These are phyloP conservation scores for Carcinoscorpius rotundicauda DNA, from an alignment of 1,140 invertebrate genomes.

Conservation along the genomic window DNA sequence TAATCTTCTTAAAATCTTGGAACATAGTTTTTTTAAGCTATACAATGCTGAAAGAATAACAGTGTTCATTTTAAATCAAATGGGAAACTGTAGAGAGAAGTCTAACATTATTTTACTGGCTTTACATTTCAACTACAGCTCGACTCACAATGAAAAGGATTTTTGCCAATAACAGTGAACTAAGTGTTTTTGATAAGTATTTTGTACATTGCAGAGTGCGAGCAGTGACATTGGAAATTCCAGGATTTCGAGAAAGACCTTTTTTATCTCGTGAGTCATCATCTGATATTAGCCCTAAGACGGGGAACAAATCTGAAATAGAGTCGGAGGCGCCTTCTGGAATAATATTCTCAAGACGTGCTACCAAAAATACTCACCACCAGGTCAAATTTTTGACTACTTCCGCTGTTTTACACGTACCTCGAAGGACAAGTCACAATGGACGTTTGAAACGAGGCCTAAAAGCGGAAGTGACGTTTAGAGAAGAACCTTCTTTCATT, in stretches of 20 bases:
- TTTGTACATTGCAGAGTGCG: slow-evolving; percentile 5
- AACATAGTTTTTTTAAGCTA: too few species aligned
- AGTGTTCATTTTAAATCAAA: too few species aligned
- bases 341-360: neutral
- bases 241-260: slow-evolving; percentile 10
- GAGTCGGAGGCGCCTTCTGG: slow-evolving; percentile 9
- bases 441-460: slow-evolving; percentile 12
- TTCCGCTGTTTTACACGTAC: slow-evolving; percentile 13
- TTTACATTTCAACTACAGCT: too few species aligned
- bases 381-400: slow-evolving; percentile 19
- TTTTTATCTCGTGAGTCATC: slow-evolving; percentile 18
- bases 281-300: slow-evolving; percentile 13
- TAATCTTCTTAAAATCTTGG: too few species aligned
- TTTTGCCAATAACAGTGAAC: too few species aligned
- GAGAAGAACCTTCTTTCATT: slow-evolving; percentile 8
- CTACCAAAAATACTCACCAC: slow-evolving; percentile 7
- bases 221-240: slow-evolving; percentile 15
- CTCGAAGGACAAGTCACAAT: slow-evolving; percentile 12
- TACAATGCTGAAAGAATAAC: too few species aligned
- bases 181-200: neutral
- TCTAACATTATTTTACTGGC: too few species aligned
- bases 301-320: slow-evolving; percentile 10
- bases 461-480: slow-evolving; percentile 11
- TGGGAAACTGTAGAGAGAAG: too few species aligned
- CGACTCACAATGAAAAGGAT: too few species aligned